Conservation (phyloP, 2,888 invertebrate species). For the Scaptomyza polygonia region DNA sequence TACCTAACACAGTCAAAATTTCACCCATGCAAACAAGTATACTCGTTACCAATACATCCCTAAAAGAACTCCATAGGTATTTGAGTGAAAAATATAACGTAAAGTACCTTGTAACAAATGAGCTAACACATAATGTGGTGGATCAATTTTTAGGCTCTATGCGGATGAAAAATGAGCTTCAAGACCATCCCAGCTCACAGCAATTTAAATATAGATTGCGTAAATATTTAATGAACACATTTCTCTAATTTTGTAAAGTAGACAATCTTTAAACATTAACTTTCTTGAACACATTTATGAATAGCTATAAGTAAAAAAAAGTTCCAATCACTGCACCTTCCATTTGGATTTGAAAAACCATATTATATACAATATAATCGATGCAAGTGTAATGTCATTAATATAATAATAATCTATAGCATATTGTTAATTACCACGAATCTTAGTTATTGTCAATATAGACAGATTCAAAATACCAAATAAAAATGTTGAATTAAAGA, state of each 20-base stretch:
- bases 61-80: background rate
- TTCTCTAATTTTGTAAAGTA: background rate
- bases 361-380: no score
- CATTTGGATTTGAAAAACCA: no score
- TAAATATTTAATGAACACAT: conserved; percentile 1
- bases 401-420: no score
- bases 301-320: no score
- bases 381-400: no score
- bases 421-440: no score
- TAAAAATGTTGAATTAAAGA: no score
- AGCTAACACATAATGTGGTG: background rate
- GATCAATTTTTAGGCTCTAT: background rate
- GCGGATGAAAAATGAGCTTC: background rate
- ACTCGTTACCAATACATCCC: background rate
- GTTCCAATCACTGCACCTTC: no score
- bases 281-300: no score
- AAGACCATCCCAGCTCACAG: background rate
- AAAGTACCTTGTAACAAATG: background rate
- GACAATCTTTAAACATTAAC: no score
- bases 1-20: background rate
- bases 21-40: background rate
- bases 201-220: background rate
- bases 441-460: no score
- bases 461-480: no score
- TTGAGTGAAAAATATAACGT: background rate